Base-by-base conservation (phyloP, 2,113 vertebrate species). In the Panthera leo region DNA sequence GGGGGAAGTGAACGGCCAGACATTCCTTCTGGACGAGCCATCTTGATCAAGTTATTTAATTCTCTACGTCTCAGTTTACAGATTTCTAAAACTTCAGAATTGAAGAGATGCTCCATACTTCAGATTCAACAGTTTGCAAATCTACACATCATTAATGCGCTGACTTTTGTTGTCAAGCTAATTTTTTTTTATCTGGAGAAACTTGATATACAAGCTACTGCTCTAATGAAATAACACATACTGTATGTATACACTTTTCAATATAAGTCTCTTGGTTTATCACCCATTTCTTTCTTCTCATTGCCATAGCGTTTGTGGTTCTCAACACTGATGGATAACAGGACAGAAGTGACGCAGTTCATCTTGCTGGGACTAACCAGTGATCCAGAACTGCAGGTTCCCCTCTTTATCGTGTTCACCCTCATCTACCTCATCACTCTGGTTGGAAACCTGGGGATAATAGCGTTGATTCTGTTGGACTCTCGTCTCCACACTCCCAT, bases 311-410 rank as follows among this genome's bases (percentile, higher is more conserved):
- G 27, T 89, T 7, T 31, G n/a, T 45, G 36, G 31, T 2, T 68
- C n/a, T n/a, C 63, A 21, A 5, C 55, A 51, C 0, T 61, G 29
- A 98, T 95, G 91, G 34, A 55, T 27, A 98, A 95, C 2, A 34
- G 3, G 0, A 91, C 97, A 15, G 85, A 94, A 58, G 84, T 93
- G 63, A 76, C 75, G 3, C 3, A 88, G n/a, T 96, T 91, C 36
- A 53, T 96, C 7, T 76, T 97, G 12, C 80, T 97, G 0, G 97
- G 97, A 80, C 88, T 97, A 18, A 95, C 85, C 1, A 15, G n/a
- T 39, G 89, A 48, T 27, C 96, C 78, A 19, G 48, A 25, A 2
- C 51, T 95, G 3, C 96, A 78, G 45, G 6, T 94, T 5, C 78
- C 61, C 2, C 84, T 97, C 51, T 97, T 97, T 2, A 5, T 68